These are phyloP conservation scores for Periphyllus acericola DNA, from an alignment of 2,888 invertebrate species.

Conservation along the genomic window DNA sequence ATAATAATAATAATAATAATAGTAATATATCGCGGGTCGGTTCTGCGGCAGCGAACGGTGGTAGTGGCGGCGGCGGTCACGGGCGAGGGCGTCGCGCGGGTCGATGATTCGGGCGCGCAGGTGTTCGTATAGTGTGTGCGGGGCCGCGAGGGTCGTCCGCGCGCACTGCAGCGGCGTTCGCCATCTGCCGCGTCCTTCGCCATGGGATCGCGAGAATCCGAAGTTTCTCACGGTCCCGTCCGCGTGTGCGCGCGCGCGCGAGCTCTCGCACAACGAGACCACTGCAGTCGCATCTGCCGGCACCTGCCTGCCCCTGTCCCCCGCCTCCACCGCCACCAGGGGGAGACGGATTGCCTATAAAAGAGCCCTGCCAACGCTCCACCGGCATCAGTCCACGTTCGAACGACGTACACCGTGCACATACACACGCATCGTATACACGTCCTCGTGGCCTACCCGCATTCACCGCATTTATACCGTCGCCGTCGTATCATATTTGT, in stretches of 20 bases:
- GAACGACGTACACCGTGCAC: slow-evolving; percentile 34
- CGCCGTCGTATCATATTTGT: neutral
- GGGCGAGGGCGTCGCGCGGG: slow-evolving; percentile 60
- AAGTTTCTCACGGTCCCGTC: slow-evolving; percentile 61
- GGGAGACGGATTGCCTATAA: slow-evolving; percentile 32
- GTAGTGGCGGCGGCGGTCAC: slow-evolving; percentile 38
- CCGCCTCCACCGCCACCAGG: too few species aligned
- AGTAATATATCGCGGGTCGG: slow-evolving; percentile 17
- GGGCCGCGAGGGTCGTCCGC: slow-evolving; percentile 56
- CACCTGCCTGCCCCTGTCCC: slow-evolving; percentile 53
- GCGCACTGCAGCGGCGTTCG: slow-evolving; percentile 10
- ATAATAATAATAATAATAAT: slow-evolving; percentile 33
- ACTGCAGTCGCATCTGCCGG: slow-evolving; percentile 49
- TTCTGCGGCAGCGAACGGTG: slow-evolving; percentile 10
- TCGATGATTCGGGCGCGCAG: slow-evolving; percentile 55
- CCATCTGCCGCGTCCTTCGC: slow-evolving; percentile 58
- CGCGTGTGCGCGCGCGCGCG: slow-evolving; percentile 34
- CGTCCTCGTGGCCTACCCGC: slow-evolving; percentile 1
- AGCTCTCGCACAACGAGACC: neutral
- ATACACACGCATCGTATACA: neutral
- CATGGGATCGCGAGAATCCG: slow-evolving; percentile 61
- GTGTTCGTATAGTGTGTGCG: slow-evolving; percentile 15
- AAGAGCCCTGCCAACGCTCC: slow-evolving; percentile 16
- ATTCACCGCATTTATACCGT: too few species aligned
- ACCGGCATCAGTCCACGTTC: slow-evolving; percentile 39